Evolutionary conservation across 2,797 vertebrate species (phyloP).

Genomic region (Cichlasoma orientale): DNA sequence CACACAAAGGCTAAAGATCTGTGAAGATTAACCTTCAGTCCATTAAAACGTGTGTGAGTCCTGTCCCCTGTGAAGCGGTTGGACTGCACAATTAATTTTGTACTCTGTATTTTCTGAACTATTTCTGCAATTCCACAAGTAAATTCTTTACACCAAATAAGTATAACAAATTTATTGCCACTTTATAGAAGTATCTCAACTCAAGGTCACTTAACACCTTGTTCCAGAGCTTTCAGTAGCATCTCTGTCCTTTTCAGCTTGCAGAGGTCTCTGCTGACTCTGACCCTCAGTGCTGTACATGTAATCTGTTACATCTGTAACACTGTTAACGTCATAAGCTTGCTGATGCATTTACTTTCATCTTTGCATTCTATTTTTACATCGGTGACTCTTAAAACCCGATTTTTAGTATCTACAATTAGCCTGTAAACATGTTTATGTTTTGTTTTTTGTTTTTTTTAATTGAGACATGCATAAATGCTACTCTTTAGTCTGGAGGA

Average conservation of each 20-base stretch:
- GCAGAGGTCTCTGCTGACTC: background rate
- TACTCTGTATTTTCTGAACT: background rate
- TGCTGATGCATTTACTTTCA: too few species aligned
- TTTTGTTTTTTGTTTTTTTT: too few species aligned
- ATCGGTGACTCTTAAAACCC: too few species aligned
- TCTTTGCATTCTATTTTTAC: too few species aligned
- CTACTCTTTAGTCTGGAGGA: too few species aligned
- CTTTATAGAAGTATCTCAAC: background rate
- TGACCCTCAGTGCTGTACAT: background rate
- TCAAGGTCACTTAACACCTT: background rate
- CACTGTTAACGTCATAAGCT: too few species aligned
- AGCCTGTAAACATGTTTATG: too few species aligned
- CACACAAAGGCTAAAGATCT: constrained; percentile 40
- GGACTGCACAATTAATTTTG: background rate
- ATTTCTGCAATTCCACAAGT: background rate
- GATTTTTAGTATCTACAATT: too few species aligned
- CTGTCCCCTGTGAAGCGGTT: constrained; percentile 13
- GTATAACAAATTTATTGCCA: background rate
- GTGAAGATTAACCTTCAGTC: constrained; percentile 44
- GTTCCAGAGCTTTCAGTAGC: background rate
- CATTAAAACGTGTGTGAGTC: constrained; percentile 36
- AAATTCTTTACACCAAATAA: background rate
- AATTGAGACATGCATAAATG: too few species aligned
- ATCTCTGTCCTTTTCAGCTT: background rate
- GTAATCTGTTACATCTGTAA: background rate